Percentiles rank a stretch among this genome's conserved stretches.
Evolutionary conservation across 2,888 invertebrate genomes (phyloP).

Genomic region (Archaeoteleia sp.): DNA sequence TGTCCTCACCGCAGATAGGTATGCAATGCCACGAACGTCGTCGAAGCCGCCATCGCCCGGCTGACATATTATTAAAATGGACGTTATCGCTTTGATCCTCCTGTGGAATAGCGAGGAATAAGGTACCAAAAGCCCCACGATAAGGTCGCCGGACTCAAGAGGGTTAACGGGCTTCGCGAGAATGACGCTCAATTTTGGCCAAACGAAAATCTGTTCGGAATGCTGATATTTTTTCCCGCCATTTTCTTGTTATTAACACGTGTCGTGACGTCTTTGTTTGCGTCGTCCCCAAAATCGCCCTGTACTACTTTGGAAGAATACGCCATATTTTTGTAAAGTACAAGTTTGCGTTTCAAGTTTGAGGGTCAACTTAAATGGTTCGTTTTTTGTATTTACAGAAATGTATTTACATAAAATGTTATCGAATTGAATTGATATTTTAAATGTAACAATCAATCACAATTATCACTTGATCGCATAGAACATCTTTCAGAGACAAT

Average conservation of each 20-base stretch:
- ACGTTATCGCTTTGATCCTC: constrained; percentile 54
- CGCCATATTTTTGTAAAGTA: too few relatives aligned
- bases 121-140: neutral
- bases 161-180: constrained; percentile 10
- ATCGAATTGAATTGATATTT: too few relatives aligned
- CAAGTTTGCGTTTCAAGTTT: too few relatives aligned
- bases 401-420: too few relatives aligned
- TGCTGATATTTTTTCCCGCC: constrained; percentile 3
- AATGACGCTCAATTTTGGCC: constrained; percentile 29
- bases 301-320: too few relatives aligned
- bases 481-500: too few relatives aligned
- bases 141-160: constrained; percentile 1
- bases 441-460: too few relatives aligned
- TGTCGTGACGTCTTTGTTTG: too few relatives aligned
- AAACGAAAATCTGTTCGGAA: constrained; percentile 12
- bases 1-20: constrained; percentile 54
- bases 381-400: too few relatives aligned
- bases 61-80: constrained; percentile 65
- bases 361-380: too few relatives aligned
- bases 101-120: constrained; percentile 13
- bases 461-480: too few relatives aligned
- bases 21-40: constrained; percentile 55
- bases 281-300: too few relatives aligned
- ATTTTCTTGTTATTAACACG: neutral
- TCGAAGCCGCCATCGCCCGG: constrained; percentile 53